phyloP scores from a whole-genome alignment of 2,888 invertebrate species.

The Ophion ellenae region DNA sequence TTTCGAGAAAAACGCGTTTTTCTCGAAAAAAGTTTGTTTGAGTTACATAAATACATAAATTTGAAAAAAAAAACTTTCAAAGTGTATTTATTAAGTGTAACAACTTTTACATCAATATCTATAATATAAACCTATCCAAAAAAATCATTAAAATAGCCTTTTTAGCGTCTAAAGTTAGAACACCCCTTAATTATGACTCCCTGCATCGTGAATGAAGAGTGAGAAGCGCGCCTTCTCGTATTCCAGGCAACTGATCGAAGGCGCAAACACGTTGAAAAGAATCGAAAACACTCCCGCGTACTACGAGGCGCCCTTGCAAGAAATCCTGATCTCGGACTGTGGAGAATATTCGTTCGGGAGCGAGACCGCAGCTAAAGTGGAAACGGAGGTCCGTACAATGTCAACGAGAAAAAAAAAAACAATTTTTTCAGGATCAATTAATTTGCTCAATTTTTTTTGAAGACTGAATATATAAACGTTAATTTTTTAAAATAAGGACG shows the following conservation, averaged over 20 bases:
- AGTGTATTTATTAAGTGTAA: no score
- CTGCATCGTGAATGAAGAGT: not conserved
- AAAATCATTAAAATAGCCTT: no score
- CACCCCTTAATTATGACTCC: not conserved
- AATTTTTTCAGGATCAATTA: not conserved
- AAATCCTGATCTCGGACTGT: constrained; percentile 69
- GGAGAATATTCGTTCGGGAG: constrained; percentile 70
- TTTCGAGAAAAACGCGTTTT: no score
- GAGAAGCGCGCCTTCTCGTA: not conserved
- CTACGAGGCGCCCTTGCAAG: constrained; percentile 86
- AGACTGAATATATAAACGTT: not conserved
- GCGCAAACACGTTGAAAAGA: constrained; percentile 86
- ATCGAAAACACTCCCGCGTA: constrained; percentile 87
- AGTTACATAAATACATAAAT: not conserved
- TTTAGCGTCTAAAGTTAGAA: no score
- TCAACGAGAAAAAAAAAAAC: not conserved
- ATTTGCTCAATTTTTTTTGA: not conserved
- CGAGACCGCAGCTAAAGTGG: constrained; percentile 11
- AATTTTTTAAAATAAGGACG: not conserved
- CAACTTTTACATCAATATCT: no score
- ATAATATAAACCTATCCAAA: no score
- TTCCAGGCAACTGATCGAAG: constrained; percentile 88
- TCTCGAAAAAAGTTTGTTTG: no score
- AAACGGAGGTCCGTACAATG: not conserved
- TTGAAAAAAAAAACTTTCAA: not conserved